Conservation (phyloP, 2,113 vertebrate species). For the Canis aureus region DNA sequence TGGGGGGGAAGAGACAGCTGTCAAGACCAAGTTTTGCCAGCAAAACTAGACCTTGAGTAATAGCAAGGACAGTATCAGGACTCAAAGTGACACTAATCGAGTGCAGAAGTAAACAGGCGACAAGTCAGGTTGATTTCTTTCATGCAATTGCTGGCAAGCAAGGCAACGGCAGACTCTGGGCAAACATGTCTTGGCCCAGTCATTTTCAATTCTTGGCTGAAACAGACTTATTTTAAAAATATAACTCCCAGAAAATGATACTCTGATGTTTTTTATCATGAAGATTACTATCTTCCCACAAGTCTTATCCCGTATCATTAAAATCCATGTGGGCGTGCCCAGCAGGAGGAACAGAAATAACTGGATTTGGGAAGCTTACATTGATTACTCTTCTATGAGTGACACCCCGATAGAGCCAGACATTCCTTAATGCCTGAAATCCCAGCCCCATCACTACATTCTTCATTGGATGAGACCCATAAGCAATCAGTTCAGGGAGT, state of each 20-base stretch:
- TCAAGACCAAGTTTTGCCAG: background rate
- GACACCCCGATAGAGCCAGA: no score
- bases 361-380: background rate
- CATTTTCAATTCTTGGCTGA: background rate
- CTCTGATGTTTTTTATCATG: background rate
- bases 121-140: background rate
- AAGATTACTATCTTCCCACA: background rate
- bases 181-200: background rate
- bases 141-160: background rate
- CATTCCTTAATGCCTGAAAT: background rate
- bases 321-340: background rate
- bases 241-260: background rate
- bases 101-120: background rate
- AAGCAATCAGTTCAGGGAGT: background rate
- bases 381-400: rapidly evolving
- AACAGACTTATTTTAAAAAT: background rate
- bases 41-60: slow-evolving; percentile 47
- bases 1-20: slow-evolving; percentile 30
- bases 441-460: background rate
- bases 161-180: background rate
- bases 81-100: background rate
- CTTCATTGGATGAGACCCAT: background rate
- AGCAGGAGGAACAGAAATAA: background rate
- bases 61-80: background rate
- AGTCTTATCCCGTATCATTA: background rate